Evolutionary conservation across 2,113 vertebrate species (phyloP), one percentile per base, ranked within the genome.

Genomic region (Arizona elegans): DNA sequence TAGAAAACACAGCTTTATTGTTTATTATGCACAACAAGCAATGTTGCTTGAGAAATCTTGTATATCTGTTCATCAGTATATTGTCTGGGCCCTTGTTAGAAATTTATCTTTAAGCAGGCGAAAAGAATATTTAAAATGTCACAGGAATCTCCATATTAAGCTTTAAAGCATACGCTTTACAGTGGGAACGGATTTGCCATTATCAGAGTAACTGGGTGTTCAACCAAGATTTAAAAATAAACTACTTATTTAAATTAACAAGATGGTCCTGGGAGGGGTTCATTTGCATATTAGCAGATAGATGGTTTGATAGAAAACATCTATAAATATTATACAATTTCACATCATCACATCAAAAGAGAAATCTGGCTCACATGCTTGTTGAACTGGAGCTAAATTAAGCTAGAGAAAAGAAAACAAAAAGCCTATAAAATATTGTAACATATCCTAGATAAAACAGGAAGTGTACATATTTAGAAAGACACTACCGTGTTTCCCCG

Each of bases 171-270:
- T 87, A 87, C 17, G 7, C n/a, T 5, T 65, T 87, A 53, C 11
- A 8, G 19, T 7, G 43, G 29, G 29, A 62, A 56, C 52, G 26
- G 55, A 86, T 93, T 86, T 91, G 29, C 86, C 19, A 81, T 56
- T 56, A 88, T 91, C 55, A 59, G 47, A 5, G 21, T 43, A 59
- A 47, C 26, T 89, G 65, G 4, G 29, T 58, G 9, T 87, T 58
- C 24, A 93, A 52, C 26, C 54, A 85, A n/a, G 86, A 75, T 87
- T 93, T 93, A n/a, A 87, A 87, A 93, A 90, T 91, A 55, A 93
- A n/a, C 33, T 8, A 91, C 9, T 56, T 90, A 55, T 88, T 81
- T 81, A 91, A 88, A 91, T 93, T n/a, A 81, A n/a, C 59, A 87
- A 88, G 53, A 24, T 58, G 91, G 38, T 59, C 59, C 17, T 9